phyloP scores from a whole-genome alignment of 2,797 vertebrate species.

The Melanotaenia maccullochi region DNA sequence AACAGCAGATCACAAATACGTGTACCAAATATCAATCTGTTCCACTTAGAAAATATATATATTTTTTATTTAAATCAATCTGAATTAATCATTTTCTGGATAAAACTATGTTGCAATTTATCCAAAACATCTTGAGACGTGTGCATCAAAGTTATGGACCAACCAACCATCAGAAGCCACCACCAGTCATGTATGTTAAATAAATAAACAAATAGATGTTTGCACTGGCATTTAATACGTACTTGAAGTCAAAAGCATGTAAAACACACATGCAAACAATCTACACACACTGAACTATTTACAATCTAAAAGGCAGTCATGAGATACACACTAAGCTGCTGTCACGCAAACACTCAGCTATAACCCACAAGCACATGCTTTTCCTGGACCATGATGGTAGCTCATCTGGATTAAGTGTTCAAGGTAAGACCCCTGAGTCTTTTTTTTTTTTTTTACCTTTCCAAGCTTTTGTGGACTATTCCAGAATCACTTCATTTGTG shows the following conservation, averaged over 20 bases:
- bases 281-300: background rate
- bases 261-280: background rate
- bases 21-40: background rate
- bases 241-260: background rate
- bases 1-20: background rate
- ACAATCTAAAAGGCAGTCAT: background rate
- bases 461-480: slow-evolving; percentile 40
- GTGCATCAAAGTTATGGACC: background rate
- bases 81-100: background rate
- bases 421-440: background rate
- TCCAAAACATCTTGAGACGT: background rate
- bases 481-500: slow-evolving; percentile 44
- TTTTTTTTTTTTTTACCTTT: background rate
- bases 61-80: background rate
- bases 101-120: background rate
- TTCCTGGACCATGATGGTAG: background rate
- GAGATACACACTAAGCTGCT: background rate
- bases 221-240: background rate
- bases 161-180: background rate
- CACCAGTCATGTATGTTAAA: background rate
- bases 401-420: slow-evolving; percentile 9
- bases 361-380: slow-evolving; percentile 2
- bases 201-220: background rate
- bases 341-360: background rate
- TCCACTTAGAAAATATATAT: background rate